Percentiles rank a stretch among this genome's conserved stretches.
Conservation (phyloP, 1,140 invertebrate genomes). For the Drosophila nigrodunni region DNA sequence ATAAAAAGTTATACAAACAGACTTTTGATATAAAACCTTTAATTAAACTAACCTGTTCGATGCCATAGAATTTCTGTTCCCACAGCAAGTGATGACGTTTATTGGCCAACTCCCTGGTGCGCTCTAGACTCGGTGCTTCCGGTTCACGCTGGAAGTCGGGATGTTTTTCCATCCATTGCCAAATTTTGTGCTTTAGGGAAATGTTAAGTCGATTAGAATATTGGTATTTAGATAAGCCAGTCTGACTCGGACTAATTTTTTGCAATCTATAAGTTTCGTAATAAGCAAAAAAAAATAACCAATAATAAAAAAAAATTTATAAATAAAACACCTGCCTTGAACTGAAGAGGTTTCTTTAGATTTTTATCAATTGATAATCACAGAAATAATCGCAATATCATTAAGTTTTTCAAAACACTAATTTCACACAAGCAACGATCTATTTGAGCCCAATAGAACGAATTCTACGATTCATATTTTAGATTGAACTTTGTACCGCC, state of each 20-base stretch:
- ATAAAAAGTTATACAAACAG: conserved; percentile 37
- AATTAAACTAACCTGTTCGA: conserved; percentile 85
- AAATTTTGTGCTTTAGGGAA: conserved; percentile 89
- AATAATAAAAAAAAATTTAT: background rate
- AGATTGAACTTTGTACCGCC: conserved; percentile 52
- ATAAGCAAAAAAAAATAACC: conserved; percentile 22
- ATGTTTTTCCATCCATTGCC: conserved; percentile 91
- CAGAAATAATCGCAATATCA: conserved; percentile 1
- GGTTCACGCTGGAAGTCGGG: conserved; percentile 89
- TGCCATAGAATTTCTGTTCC: conserved; percentile 87
- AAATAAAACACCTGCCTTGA: background rate
- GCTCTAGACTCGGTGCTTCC: conserved; percentile 87
- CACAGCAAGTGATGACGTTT: conserved; percentile 87
- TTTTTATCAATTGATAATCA: conserved; percentile 8
- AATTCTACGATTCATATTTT: background rate
- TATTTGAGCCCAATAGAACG: background rate
- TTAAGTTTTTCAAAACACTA: background rate
- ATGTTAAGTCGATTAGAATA: conserved; percentile 36
- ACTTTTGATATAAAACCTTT: background rate
- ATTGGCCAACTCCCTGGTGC: conserved; percentile 87
- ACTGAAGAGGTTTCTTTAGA: conserved; percentile 3
- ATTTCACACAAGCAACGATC: background rate
- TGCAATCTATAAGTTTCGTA: conserved; percentile 8
- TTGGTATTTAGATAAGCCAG: background rate
- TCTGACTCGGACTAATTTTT: background rate